Conservation (phyloP, 2,113 vertebrate genomes). For the Sceloporus tristichus region DNA sequence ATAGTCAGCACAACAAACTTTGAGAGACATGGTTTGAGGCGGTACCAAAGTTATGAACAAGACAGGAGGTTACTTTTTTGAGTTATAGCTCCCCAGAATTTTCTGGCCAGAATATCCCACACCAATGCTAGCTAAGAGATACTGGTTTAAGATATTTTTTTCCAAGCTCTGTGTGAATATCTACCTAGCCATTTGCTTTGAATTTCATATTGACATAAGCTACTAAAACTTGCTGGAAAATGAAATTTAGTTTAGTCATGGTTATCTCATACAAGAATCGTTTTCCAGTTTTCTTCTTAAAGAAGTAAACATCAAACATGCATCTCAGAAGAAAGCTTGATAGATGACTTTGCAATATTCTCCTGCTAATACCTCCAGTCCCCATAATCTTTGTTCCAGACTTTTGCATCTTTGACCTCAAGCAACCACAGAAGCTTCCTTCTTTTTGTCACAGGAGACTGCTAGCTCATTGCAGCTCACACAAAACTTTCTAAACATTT, state of each 20-base stretch:
- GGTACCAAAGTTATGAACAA: background rate
- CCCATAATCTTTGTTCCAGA: background rate
- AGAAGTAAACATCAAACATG: background rate
- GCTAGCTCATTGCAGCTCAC: no score
- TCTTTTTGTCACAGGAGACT: background rate
- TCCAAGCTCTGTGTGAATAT: no score
- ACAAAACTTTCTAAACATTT: no score
- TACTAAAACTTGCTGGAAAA: background rate
- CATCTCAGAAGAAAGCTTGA: background rate
- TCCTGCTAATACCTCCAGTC: background rate
- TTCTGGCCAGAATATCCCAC: no score
- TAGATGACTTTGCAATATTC: background rate
- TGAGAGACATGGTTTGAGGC: background rate
- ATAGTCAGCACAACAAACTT: background rate
- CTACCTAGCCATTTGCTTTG: background rate
- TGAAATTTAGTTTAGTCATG: background rate
- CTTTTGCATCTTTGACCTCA: background rate
- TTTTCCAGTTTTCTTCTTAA: background rate
- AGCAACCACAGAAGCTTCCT: background rate
- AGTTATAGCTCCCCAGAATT: no score
- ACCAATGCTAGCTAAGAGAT: no score
- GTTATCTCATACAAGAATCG: background rate
- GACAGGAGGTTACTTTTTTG: no score
- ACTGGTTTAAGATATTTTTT: no score
- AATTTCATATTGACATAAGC: background rate